Base-by-base conservation (phyloP, 2,888 invertebrate species). In the Eupithecia insigniata region DNA sequence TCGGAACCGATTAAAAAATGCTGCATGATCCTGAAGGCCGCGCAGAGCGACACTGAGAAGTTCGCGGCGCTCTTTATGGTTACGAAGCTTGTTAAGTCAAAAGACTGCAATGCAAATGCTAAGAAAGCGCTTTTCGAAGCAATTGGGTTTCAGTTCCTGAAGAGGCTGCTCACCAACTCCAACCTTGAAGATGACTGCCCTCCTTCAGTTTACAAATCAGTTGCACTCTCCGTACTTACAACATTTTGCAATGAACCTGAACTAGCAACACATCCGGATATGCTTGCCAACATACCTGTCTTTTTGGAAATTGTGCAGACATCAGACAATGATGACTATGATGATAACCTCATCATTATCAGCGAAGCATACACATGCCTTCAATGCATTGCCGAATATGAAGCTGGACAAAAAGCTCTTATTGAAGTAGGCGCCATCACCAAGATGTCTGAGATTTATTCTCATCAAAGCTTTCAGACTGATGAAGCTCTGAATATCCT, bases 1-100 rank as follows among this genome's bases (percentile, higher is more conserved):
- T 96, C 97, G 79, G 98, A 98, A 84, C 95, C 97, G 76, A 97
- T 98, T 77, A 96, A 97, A 89, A 97, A 98, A 95, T 98, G 98
- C 92, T 96, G 97, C 80, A 95, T 96, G 76, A 96, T 98, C 83
- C 90, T 98, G 80, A 96, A 97, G 89, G 95, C 95, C 84, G 97
- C 98, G 16, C 96, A 96, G 83, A 97, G 96, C 87, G 98, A 98
- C 89, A 98, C 98, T 0, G 98, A 98, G 89, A 98, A 98, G 88
- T 98, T 98, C 88, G 98, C 98, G 58, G 98, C 97, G 1, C 95
- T 98, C 67, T 98, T 98, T 88, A 97, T 98, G 96, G 98, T 98
- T 69, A 98, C 98, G 3, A 98, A 98, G 89, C 91, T 98, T 69
- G 96, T 98, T 55, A 97, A 97, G 89, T 96, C 96, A 78, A 97